Evolutionary conservation across 2,797 vertebrate genomes (phyloP).

Genomic region (Malacoraja senta): DNA sequence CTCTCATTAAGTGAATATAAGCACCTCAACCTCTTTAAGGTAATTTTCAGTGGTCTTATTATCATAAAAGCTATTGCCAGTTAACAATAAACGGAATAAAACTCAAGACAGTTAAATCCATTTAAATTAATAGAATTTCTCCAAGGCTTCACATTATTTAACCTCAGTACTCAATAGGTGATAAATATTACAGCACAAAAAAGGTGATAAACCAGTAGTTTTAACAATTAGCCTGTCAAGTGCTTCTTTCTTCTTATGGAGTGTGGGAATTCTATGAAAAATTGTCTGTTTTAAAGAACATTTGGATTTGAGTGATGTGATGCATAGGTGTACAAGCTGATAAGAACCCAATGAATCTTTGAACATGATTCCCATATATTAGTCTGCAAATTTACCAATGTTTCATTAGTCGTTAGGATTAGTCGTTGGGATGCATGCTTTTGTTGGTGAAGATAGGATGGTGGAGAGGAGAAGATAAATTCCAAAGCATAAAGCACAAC

Average conservation of each 20-base stretch:
- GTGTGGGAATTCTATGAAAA: neutral
- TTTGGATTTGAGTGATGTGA: neutral
- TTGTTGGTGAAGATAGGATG: no score
- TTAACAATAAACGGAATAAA: neutral
- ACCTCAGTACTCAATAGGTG: neutral
- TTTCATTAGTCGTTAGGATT: no score
- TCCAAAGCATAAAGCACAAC: no score
- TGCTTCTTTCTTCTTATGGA: neutral
- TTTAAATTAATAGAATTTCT: neutral
- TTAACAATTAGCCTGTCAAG: neutral
- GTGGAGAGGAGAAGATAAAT: no score
- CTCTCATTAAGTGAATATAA: neutral
- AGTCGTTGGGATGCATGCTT: no score
- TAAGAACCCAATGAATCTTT: no score
- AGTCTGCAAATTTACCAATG: no score
- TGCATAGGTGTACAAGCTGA: no score
- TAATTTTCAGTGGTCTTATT: neutral
- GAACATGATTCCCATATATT: no score
- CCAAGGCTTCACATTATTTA: neutral
- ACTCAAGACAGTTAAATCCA: neutral
- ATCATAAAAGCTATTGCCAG: neutral
- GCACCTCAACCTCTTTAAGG: neutral
- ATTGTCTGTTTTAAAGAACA: neutral
- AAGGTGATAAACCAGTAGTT: no score
- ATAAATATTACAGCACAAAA: neutral